Conservation (phyloP, 2,888 invertebrate species). For the Pandemis corylana region DNA sequence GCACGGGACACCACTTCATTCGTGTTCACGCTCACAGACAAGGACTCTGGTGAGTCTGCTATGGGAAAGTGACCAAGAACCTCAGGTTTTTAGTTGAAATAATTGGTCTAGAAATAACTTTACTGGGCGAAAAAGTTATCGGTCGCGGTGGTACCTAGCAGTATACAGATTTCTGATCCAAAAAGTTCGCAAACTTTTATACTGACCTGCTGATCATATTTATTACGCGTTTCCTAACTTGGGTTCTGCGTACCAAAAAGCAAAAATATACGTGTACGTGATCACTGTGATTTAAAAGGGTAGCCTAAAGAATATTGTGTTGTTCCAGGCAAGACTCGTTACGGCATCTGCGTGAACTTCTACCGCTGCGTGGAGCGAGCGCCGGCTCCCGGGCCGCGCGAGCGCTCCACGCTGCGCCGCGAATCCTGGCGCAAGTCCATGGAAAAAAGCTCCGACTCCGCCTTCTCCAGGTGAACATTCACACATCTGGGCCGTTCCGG, state of each 20-base stretch:
- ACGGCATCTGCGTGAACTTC: constrained; percentile 99
- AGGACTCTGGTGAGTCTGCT: constrained; percentile 92
- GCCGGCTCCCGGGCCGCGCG: constrained; percentile 73
- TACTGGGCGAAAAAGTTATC: too few species aligned
- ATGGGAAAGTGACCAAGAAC: neutral
- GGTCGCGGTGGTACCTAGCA: too few species aligned
- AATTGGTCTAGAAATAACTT: too few species aligned
- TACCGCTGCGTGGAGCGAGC: constrained; percentile 95
- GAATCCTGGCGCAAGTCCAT: constrained; percentile 97
- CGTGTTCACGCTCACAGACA: constrained; percentile 99
- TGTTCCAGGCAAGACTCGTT: constrained; percentile 90
- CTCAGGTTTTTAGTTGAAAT: too few species aligned
- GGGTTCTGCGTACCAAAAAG: too few species aligned
- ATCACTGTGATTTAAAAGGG: neutral
- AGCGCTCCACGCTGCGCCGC: constrained; percentile 85
- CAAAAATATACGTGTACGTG: too few species aligned
- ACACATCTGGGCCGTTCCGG: neutral
- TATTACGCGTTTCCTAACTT: too few species aligned
- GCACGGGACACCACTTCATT: constrained; percentile 97
- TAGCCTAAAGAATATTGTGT: neutral
- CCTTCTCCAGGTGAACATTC: constrained; percentile 92
- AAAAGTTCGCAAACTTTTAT: too few species aligned
- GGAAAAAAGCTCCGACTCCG: constrained; percentile 96
- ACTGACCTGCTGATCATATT: too few species aligned
- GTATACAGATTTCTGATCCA: too few species aligned